These are phyloP conservation scores for Cantharis flavilabris DNA, from an alignment of 2,888 invertebrate genomes.

Conservation along the genomic window DNA sequence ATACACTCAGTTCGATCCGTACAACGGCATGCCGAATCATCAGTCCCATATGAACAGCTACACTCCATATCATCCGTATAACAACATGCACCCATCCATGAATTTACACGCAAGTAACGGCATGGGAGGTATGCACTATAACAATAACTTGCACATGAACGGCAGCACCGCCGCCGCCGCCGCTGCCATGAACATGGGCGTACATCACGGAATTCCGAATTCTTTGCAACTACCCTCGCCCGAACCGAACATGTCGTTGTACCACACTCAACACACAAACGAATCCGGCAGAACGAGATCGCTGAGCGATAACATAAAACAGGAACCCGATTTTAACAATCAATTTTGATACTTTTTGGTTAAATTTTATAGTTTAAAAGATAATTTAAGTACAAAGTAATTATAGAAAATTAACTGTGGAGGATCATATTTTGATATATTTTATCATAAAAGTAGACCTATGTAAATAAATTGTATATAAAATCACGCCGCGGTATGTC, in stretches of 20 bases:
- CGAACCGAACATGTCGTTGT: neutral
- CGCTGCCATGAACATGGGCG: neutral
- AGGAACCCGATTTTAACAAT: neutral
- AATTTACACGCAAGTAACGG: conserved; percentile 33
- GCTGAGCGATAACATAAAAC: neutral
- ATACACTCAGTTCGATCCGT: conserved; percentile 51
- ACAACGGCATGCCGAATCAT: conserved; percentile 42
- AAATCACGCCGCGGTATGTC: neutral
- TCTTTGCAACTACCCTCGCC: neutral
- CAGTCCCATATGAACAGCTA: conserved; percentile 50
- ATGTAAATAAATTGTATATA: neutral
- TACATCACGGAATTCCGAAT: neutral
- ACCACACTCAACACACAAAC: neutral
- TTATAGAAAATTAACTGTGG: neutral
- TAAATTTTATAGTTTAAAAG: neutral
- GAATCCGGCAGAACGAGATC: neutral
- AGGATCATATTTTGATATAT: neutral
- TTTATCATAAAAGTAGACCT: neutral
- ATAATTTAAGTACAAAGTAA: neutral
- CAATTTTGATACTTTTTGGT: neutral
- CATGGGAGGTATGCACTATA: neutral
- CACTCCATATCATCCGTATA: conserved; percentile 47
- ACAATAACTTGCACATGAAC: neutral
- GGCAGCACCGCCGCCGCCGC: neutral
- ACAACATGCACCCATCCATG: conserved; percentile 36